Evolutionary conservation across 2,888 invertebrate species (phyloP).

Genomic region (Agrotis ipsilon): DNA sequence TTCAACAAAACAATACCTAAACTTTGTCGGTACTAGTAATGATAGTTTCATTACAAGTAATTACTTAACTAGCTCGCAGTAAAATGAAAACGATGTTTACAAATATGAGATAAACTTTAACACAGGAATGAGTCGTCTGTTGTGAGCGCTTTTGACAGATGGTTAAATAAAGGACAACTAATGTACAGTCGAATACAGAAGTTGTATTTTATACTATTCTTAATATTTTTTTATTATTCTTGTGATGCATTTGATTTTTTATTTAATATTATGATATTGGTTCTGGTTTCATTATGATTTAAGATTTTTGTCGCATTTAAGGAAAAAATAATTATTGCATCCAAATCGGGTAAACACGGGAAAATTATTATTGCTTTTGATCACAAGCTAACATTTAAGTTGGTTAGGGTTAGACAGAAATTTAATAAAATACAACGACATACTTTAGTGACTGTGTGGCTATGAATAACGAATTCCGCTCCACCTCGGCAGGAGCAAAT

Average conservation of each 20-base stretch:
- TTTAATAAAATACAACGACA: background rate
- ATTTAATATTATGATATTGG: too few species aligned
- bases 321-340: too few species aligned
- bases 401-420: too few species aligned
- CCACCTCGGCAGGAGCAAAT: too few species aligned
- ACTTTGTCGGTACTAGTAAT: slow-evolving; percentile 35
- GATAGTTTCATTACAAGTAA: slow-evolving; percentile 41
- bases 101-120: slow-evolving; percentile 81
- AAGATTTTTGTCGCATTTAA: too few species aligned
- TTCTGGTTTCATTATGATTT: background rate
- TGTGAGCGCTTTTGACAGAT: slow-evolving; percentile 83
- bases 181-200: slow-evolving; percentile 55
- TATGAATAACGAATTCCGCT: background rate
- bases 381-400: too few species aligned
- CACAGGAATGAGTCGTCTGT: slow-evolving; percentile 77
- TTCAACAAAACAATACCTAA: slow-evolving; percentile 6
- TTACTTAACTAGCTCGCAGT: slow-evolving; percentile 52
- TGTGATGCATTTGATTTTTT: too few species aligned
- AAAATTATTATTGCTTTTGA: too few species aligned
- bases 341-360: too few species aligned
- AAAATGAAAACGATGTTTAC: slow-evolving; percentile 80
- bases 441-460: background rate
- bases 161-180: slow-evolving; percentile 67
- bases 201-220: slow-evolving; percentile 2
- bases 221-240: background rate